Percentiles rank a stretch among this genome's conserved stretches.
phyloP scores from a whole-genome alignment of 2,113 vertebrate species.

The Thalassoma bifasciatum region DNA sequence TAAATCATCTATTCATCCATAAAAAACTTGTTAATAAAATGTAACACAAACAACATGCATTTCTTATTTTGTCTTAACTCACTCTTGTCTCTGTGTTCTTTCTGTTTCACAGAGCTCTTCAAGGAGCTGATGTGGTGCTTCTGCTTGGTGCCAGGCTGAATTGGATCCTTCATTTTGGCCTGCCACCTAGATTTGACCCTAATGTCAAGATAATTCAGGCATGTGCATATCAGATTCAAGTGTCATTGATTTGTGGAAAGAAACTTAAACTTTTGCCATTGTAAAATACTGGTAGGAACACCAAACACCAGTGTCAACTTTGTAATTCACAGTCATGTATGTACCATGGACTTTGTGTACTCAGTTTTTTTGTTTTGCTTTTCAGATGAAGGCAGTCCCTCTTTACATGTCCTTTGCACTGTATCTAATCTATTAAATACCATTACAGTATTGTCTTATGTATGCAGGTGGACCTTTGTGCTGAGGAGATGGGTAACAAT shows the following conservation, averaged over 20 bases:
- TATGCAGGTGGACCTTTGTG: conserved; percentile 92
- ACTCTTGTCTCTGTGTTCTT: neutral
- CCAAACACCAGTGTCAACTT: neutral
- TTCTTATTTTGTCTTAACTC: neutral
- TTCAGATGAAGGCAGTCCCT: neutral
- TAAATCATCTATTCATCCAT: too few species aligned
- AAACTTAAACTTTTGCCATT: neutral
- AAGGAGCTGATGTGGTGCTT: conserved; percentile 91
- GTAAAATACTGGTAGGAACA: neutral
- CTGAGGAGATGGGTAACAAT: conserved; percentile 98
- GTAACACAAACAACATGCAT: too few species aligned
- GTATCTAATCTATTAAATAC: neutral
- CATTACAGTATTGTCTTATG: conserved; percentile 2
- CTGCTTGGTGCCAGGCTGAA: conserved; percentile 95
- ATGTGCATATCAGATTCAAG: neutral
- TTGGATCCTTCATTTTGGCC: conserved; percentile 98
- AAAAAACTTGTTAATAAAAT: too few species aligned
- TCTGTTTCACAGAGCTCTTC: conserved; percentile 87
- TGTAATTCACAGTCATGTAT: neutral
- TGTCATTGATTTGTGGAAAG: neutral
- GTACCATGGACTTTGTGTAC: neutral
- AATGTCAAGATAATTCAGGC: conserved; percentile 95
- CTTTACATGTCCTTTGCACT: neutral
- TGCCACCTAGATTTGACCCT: conserved; percentile 89
- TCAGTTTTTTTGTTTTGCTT: neutral